Conservation (phyloP, 2,797 vertebrate genomes). For the Sphaeramia orbicularis region DNA sequence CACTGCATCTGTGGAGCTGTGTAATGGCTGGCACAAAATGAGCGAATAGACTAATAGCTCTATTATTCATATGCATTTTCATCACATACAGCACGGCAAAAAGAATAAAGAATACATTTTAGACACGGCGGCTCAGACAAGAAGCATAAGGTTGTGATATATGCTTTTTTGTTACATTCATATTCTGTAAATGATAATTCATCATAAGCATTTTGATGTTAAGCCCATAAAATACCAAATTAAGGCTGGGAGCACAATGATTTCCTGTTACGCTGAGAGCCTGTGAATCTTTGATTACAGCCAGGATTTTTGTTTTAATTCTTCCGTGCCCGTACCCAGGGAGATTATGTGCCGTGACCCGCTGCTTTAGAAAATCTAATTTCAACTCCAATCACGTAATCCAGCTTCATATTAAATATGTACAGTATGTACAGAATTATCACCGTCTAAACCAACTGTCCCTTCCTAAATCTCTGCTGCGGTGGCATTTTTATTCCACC, state of each 20-base stretch:
- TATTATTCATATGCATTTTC: background rate
- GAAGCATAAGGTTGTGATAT: too few relatives aligned
- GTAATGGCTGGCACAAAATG: conserved; percentile 1
- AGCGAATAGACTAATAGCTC: background rate
- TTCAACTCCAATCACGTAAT: background rate
- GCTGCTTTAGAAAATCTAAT: conserved; percentile 2
- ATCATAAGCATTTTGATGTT: too few relatives aligned
- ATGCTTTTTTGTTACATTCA: too few relatives aligned
- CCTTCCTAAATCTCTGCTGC: conserved; percentile 50
- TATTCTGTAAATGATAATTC: too few relatives aligned
- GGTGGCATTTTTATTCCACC: conserved; percentile 66
- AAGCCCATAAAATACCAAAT: too few relatives aligned
- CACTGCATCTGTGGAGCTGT: background rate
- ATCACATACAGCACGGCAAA: background rate
- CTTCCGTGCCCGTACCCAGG: background rate
- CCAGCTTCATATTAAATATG: conserved; percentile 7
- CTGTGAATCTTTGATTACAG: background rate
- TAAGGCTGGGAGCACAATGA: too few relatives aligned
- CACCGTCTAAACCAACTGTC: conserved; percentile 22
- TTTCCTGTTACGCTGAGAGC: too few relatives aligned
- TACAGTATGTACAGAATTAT: conserved; percentile 7
- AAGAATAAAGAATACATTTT: too few relatives aligned
- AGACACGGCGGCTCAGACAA: too few relatives aligned
- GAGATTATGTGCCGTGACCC: background rate
- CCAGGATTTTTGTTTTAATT: background rate